These are phyloP conservation scores for Atractosteus spatula DNA, from an alignment of 2,113 vertebrate genomes.

Conservation along the genomic window DNA sequence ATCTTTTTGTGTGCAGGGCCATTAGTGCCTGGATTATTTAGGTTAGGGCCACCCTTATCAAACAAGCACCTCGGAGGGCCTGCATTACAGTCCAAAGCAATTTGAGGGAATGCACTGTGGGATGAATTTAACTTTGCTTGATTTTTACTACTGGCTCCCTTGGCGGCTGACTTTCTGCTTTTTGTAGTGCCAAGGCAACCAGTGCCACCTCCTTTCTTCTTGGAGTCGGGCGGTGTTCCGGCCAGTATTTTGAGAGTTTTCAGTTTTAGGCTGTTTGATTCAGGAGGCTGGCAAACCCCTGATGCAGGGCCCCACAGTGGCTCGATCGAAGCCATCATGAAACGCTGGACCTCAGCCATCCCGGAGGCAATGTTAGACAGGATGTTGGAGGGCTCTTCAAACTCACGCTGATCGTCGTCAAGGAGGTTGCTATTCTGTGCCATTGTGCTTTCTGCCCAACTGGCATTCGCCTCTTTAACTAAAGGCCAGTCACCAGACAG, in stretches of 20 bases:
- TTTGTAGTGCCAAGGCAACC: conserved; percentile 68
- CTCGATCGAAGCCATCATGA: conserved; percentile 98
- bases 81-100: conserved; percentile 68
- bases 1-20: conserved; percentile 98
- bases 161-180: conserved; percentile 80
- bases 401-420: conserved; percentile 93
- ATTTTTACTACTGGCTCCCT: conserved; percentile 79
- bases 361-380: conserved; percentile 98
- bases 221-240: conserved; percentile 87
- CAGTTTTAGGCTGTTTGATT: conserved; percentile 94
- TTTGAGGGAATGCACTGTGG: conserved; percentile 77
- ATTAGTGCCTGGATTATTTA: conserved; percentile 86
- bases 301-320: conserved; percentile 89
- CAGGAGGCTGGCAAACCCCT: conserved; percentile 82
- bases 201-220: conserved; percentile 78
- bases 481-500: conserved; percentile 77
- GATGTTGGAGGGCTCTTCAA: conserved; percentile 97
- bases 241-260: conserved; percentile 98
- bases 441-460: conserved; percentile 74
- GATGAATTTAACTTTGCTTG: conserved; percentile 76
- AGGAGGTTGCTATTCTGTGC: conserved; percentile 71
- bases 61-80: conserved; percentile 59
- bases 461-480: conserved; percentile 62
- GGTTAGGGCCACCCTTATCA: conserved; percentile 88
- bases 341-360: conserved; percentile 97